Evolutionary conservation across 1,140 invertebrate species (phyloP), one percentile per base, ranked within the genome.

Genomic region (Mactra quadrangularis): DNA sequence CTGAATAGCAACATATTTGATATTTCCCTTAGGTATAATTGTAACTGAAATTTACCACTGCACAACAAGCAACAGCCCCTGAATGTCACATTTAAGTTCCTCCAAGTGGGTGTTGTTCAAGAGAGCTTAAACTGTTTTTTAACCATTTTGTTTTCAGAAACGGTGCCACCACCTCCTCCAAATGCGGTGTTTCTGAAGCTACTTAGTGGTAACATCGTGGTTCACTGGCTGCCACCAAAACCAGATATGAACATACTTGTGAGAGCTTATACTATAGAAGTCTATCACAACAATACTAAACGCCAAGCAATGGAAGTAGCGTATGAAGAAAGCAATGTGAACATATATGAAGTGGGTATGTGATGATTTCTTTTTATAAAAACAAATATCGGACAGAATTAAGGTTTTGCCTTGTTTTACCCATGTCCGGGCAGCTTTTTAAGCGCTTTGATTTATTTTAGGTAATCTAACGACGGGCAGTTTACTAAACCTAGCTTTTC

Each of bases 241-340:
- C 76, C 76, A 15, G 76, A 79, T 17, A 64, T 50, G 27, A 79
- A 79, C 45, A 53, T 79, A 6, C 52, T 79, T 0, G 76, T 79
- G 19, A 45, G 76, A 2, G 76, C 33, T 31, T 79, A 79, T 35
- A 29, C 22, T 3, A 79, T 79, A 27, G 76, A 68, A 11, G 76
- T 79, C 0, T 79, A 25, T 22, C 31, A 57, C 52, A 79, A 79
- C 52, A 53, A 66, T 19, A 70, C 62, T 0, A 79, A 70, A 31
- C 33, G 64, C 17, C 57, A 79, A 25, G 27, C 52, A 19, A 57
- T 79, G 76, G 25, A 79, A 45, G 76, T 79, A 11, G 76, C 33
- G 3, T 41, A 79, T 38, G 57, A 70, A 45, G 76, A 79, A 53
- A 79, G 76, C 52, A 79, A 60, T 33, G 76, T 79, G 7, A 79